Evolutionary conservation across 2,797 vertebrate species (phyloP), one percentile per base, ranked within the genome.

Genomic region (Syngnathus rostellatus): DNA sequence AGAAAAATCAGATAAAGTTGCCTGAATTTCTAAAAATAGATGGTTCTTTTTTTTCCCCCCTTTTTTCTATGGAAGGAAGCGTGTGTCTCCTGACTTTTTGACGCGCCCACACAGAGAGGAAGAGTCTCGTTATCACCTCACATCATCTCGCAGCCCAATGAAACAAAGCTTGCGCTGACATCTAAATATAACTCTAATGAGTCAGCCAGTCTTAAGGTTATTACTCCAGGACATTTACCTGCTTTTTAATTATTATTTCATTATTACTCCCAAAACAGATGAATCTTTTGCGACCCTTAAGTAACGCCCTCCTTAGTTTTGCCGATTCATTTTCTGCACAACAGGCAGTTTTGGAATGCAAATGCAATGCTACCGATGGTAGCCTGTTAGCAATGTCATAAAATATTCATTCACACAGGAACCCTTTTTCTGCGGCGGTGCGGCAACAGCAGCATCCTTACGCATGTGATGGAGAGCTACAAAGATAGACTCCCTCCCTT

Each of bases 401-500:
- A 89, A 90, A 90, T 89, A 90, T 90, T 89, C 73, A 86, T 89
- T 85, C 86, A 79, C 76, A 86, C 83, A 87, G 84, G 83, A 88
- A 86, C 83, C 77, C 75, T 80, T 82, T 31, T 86, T 88, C 80
- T 88, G 80, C 86, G 80, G 79, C 80, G 75, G 81, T 84, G 31
- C 31, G 5, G 31, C 31, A 31, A 4, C 31, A 31, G 85, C 84
- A 86, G 86, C 85, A 83, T 86, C 69, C 74, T 84, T 75, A 17
- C 81, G 77, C 81, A 69, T 85, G 79, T 85, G 82, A 85, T 83
- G 73, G 81, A 83, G 76, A 77, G 85, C 83, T 87, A 87, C 85
- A 88, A 88, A 89, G 88, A 87, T 84, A 86, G 80, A 83, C 77
- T 77, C 68, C 67, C 80, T 78, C 68, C 67, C 80, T 78, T 87